Evolutionary conservation across 1,140 invertebrate genomes (phyloP).

Genomic region (Aphelenchoides avenae): DNA sequence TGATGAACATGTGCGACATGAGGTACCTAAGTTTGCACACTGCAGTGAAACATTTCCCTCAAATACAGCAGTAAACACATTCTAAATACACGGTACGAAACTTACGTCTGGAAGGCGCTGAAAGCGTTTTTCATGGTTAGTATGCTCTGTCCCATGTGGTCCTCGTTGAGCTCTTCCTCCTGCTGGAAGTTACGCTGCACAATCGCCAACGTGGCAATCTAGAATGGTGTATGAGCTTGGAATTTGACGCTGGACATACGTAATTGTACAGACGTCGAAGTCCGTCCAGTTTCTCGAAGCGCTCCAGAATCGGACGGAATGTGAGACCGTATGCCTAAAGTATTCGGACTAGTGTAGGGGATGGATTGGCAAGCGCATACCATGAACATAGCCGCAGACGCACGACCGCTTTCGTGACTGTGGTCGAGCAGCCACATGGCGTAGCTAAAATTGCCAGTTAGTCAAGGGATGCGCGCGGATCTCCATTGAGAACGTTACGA

Average conservation of each 20-base stretch:
- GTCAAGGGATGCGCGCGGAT: no score
- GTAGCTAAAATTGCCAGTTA: conserved; percentile 17
- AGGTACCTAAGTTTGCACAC: conserved; percentile 17
- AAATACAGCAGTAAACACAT: background rate
- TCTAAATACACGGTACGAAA: conserved; percentile 19
- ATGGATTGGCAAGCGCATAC: no score
- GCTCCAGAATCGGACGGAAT: conserved; percentile 32
- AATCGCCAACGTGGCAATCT: conserved; percentile 22
- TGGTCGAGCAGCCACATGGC: conserved; percentile 37
- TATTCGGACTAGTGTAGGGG: no score
- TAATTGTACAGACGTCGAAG: conserved; percentile 39
- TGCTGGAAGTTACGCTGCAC: conserved; percentile 18
- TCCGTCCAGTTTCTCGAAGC: conserved; percentile 36
- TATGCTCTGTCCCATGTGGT: conserved; percentile 23
- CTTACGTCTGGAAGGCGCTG: conserved; percentile 34
- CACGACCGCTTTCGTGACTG: conserved; percentile 39
- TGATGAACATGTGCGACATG: conserved; percentile 34
- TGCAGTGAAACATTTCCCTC: background rate
- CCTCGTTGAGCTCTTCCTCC: conserved; percentile 18
- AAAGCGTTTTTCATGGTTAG: conserved; percentile 34
- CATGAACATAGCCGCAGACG: conserved; percentile 28
- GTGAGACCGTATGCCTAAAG: conserved; percentile 33
- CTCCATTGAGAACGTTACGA: no score
- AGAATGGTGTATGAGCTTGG: background rate
- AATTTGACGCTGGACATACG: conserved; percentile 7